Percentiles rank a stretch among this genome's conserved stretches.
Evolutionary conservation across 2,888 invertebrate genomes (phyloP).

Genomic region (Scelioninae gen. 2): DNA sequence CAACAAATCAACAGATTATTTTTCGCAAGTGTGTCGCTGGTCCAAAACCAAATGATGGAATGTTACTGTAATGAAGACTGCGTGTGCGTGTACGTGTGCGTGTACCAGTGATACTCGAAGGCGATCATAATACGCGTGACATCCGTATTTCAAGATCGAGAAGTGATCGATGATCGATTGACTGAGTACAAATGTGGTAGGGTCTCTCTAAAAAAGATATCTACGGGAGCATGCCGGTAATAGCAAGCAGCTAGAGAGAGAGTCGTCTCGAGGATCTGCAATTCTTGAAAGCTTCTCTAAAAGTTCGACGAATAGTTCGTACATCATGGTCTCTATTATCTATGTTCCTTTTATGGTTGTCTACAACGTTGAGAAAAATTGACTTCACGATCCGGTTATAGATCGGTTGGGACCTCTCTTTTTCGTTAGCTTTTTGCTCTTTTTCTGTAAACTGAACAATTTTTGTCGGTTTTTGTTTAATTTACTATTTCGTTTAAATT

Average conservation of each 20-base stretch:
- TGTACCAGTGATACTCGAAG: conserved; percentile 41
- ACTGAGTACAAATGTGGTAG: conserved; percentile 65
- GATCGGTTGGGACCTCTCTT: too few relatives aligned
- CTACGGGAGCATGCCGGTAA: conserved; percentile 75
- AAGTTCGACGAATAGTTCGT: conserved; percentile 49
- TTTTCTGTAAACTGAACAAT: too few relatives aligned
- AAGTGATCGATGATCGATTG: conserved; percentile 58
- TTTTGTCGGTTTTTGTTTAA: too few relatives aligned
- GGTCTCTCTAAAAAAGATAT: conserved; percentile 67
- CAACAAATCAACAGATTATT: conserved; percentile 55
- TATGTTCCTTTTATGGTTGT: conserved; percentile 40
- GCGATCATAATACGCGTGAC: conserved; percentile 55
- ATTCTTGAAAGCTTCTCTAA: conserved; percentile 57
- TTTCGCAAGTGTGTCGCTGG: conserved; percentile 50
- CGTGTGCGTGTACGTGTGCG: conserved; percentile 32
- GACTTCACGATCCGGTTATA: conserved; percentile 23
- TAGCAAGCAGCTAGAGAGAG: conserved; percentile 73
- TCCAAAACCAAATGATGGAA: conserved; percentile 1
- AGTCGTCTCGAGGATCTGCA: conserved; percentile 61
- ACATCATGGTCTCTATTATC: conserved; percentile 51
- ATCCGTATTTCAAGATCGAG: conserved; percentile 54
- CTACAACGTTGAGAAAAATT: conserved; percentile 53
- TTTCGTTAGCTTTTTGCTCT: too few relatives aligned
- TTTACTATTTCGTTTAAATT: background rate
- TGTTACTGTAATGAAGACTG: conserved; percentile 28